Base-by-base conservation (phyloP, 2,113 vertebrate genomes). In the Fukomys damarensis region DNA sequence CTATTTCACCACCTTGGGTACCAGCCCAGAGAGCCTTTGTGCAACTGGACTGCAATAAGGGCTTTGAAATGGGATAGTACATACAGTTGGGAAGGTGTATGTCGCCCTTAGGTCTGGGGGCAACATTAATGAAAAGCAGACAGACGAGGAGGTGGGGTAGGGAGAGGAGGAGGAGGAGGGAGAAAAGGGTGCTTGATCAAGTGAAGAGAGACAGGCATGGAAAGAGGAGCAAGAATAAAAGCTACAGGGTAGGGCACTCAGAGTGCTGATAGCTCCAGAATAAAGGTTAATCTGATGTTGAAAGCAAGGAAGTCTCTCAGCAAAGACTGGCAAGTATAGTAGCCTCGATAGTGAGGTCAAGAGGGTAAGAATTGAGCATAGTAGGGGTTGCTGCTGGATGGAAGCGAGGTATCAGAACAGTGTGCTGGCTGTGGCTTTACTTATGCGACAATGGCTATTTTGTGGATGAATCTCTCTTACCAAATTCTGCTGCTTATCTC, bases 251-350 rank as follows among this genome's bases (percentile, higher is more conserved):
- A 65, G 80, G 80, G 89, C 24, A 0, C 22, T 0, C 6, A 0
- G 61, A 43, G 96, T 74, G 86, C 80, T 65, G 95, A 84, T 49
- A 54, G 93, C 93, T 91, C 41, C 79, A n/a, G 94, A 92, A 94
- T 32, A 76, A 80, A 95, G 96, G 83, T 91, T 97, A 93, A 96
- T 91, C 94, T 96, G 89, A 94, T 93, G 93, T 65, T 96, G 93
- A 95, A 96, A 96, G 91, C 86, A 22, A 76, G 65, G 85, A 19
- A 12, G 74, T 12, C 54, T 86, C 54, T 86, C 58, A 22, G 85
- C 41, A 85, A 92, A 56, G 74, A 14, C 0, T 1, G 28, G n/a
- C 79, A n/a, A 86, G 68, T n/a, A 56, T 59, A 41, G 63, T 28
- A 77, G 77, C 91, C 82, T 85, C 61, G 8, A 0, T 7, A 6